Conservation (phyloP, 2,797 vertebrate genomes). For the Esox lucius region DNA sequence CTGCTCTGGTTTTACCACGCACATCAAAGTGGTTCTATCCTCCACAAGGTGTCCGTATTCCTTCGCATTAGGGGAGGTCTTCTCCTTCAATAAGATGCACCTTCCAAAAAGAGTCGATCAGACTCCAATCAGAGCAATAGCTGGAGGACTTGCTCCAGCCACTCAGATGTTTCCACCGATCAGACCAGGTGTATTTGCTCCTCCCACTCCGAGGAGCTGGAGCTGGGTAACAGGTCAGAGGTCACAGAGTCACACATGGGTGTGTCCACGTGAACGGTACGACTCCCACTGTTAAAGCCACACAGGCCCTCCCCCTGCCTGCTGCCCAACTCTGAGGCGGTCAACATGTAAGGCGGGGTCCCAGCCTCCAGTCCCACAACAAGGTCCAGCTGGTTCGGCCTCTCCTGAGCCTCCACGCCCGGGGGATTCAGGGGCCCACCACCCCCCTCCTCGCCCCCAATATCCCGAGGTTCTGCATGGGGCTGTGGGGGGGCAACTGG, state of each 20-base stretch:
- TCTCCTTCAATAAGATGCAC: constrained; percentile 86
- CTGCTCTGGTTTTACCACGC: constrained; percentile 14
- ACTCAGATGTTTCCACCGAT: constrained; percentile 45
- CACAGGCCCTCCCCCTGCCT: constrained; percentile 9
- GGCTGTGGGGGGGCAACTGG: not conserved
- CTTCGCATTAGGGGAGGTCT: constrained; percentile 63
- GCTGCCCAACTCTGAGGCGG: constrained; percentile 60
- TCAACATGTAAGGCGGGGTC: constrained; percentile 64
- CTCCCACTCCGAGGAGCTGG: constrained; percentile 89
- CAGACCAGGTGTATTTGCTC: constrained; percentile 93
- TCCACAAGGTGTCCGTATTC: constrained; percentile 12
- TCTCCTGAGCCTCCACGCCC: constrained; percentile 66
- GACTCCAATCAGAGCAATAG: constrained; percentile 52
- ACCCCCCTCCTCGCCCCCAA: constrained; percentile 60
- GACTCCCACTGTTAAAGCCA: constrained; percentile 26
- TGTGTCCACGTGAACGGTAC: constrained; percentile 65
- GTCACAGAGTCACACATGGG: constrained; percentile 75
- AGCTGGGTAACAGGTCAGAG: constrained; percentile 80
- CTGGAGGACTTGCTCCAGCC: constrained; percentile 88
- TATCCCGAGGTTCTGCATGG: constrained; percentile 68
- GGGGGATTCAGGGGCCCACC: constrained; percentile 49
- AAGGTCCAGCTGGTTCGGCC: constrained; percentile 81
- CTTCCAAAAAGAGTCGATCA: too few relatives aligned
- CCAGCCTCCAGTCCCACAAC: constrained; percentile 66
- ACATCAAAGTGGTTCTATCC: constrained; percentile 49